Evolutionary conservation across 2,888 invertebrate genomes (phyloP), one percentile per base, ranked within the genome.

Genomic region (Pterostichus madidus): DNA sequence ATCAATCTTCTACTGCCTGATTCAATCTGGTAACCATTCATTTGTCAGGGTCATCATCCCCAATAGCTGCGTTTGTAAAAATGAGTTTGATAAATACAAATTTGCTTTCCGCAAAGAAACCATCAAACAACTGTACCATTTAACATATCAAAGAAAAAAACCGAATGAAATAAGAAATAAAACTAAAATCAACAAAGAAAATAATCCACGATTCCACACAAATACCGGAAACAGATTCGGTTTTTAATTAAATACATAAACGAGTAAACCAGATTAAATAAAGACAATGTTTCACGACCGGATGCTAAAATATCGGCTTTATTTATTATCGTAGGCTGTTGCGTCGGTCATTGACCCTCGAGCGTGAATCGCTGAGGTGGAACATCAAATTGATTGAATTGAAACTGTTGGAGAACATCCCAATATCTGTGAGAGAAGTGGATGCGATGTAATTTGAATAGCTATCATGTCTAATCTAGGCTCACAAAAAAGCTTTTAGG

Each of bases 381-480:
- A 68, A 68, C n/a, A 46, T 73, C 49, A 73, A 46, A 73, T 73
- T 73, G 73, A 73, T 73, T 73, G 73, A 6, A n/a, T 49, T 11
- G 46, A 7, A 46, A 46, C 73, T 44, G 11, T 46, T 13, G 11
- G 7, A 13, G 64, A 64, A 64, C 31, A 64, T 59, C 64, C 64
- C n/a, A 64, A 64, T 7, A 64, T 35, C n/a, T 35, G 35, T 6
- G 32, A 5, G 11, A 32, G 31, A 5, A 1, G 56, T 13, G 17
- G 13, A 17, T 6, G 15, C 56, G 10, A 13, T 0, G 64, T 64
- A 64, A 64, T 64, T 64, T 64, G 64, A 32, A 64, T 64, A 64
- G 32, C 64, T n/a, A 32, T 64, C 32, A 32, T 64, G 11, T 64
- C 17, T 17, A 56, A 56, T 15, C 17, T 56, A 31, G 0, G 13